Evolutionary conservation across 2,113 vertebrate genomes (phyloP).

Genomic region (Monopterus albus): DNA sequence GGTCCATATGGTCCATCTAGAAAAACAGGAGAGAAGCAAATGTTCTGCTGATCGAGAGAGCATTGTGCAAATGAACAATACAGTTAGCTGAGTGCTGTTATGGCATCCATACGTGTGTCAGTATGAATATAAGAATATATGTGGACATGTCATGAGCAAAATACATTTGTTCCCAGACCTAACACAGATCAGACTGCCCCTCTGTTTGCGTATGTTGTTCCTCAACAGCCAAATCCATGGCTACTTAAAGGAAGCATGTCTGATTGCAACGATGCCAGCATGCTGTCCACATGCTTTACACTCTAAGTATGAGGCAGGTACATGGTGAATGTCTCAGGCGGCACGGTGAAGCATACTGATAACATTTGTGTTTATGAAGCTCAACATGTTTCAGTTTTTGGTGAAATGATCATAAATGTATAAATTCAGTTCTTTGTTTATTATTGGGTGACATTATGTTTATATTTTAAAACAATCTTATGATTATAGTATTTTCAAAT

Average conservation of each 20-base stretch:
- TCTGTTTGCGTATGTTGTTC: constrained; percentile 17
- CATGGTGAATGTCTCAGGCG: constrained; percentile 33
- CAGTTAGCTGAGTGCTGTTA: background rate
- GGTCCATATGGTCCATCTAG: background rate
- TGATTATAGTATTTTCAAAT: too few species aligned
- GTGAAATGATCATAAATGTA: too few species aligned
- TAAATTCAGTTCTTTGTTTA: too few species aligned
- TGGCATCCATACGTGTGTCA: background rate
- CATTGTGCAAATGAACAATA: constrained; percentile 7
- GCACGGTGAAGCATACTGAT: constrained; percentile 42
- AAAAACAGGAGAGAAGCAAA: background rate
- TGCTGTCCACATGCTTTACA: background rate
- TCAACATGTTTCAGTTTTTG: too few species aligned
- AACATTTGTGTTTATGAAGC: too few species aligned
- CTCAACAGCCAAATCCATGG: background rate
- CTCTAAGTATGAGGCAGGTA: constrained; percentile 6
- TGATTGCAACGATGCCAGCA: constrained; percentile 1
- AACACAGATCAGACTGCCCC: constrained; percentile 3
- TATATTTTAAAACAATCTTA: too few species aligned
- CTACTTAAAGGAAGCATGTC: background rate
- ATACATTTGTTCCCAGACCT: background rate
- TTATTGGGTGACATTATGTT: too few species aligned
- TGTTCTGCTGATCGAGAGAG: constrained; percentile 1
- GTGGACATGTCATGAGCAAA: constrained; percentile 1
- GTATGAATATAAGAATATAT: background rate